phyloP scores from a whole-genome alignment of 2,113 vertebrate genomes.

The Limnothrissa miodon region DNA sequence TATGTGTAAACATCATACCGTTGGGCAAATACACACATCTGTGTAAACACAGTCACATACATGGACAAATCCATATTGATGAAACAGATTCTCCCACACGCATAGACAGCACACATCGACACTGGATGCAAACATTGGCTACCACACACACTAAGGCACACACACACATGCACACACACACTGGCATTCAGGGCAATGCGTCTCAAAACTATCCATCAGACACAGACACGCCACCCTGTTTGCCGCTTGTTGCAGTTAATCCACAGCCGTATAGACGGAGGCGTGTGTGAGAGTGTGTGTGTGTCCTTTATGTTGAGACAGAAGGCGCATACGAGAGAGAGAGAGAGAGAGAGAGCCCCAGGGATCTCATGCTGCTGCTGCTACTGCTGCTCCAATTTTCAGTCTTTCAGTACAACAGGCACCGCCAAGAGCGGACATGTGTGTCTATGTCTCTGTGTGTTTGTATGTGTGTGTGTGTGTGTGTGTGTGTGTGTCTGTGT shows the following conservation, averaged over 20 bases:
- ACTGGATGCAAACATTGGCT: too few species aligned
- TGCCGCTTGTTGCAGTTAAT: conserved; percentile 7
- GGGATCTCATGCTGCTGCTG: background rate
- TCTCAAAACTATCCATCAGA: background rate
- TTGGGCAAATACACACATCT: background rate
- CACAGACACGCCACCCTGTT: background rate
- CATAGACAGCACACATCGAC: too few species aligned
- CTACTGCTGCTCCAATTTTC: background rate
- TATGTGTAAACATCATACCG: background rate
- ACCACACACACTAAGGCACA: background rate
- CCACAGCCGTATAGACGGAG: background rate
- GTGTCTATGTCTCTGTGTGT: background rate
- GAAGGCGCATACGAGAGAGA: background rate
- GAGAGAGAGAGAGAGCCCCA: background rate
- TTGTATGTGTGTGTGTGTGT: background rate
- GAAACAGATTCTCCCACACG: background rate
- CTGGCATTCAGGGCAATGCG: background rate
- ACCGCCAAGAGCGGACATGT: background rate
- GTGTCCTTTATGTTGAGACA: background rate
- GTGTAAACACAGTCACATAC: background rate
- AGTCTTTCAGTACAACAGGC: background rate
- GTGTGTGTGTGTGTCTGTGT: background rate
- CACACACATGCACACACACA: background rate
- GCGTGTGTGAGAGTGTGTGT: background rate
- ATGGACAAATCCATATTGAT: background rate